These are phyloP conservation scores for Prosapia bicincta DNA, from an alignment of 2,888 invertebrate species.

Conservation along the genomic window DNA sequence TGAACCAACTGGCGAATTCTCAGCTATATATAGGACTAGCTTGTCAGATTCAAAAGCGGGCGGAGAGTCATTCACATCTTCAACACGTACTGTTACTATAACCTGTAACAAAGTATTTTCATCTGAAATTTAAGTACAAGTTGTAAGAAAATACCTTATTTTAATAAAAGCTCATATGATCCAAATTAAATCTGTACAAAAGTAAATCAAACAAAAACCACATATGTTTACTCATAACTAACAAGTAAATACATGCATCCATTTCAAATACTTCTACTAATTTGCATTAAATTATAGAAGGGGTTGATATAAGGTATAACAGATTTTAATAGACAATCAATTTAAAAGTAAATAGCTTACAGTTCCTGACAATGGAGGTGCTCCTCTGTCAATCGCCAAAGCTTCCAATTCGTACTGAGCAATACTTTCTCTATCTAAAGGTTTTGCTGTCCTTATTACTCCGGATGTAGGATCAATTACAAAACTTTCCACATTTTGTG, in stretches of 20 bases:
- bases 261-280: no score
- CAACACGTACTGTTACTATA: conserved; percentile 75
- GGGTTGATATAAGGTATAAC: no score
- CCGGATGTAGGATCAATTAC: conserved; percentile 91
- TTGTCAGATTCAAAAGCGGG: conserved; percentile 86
- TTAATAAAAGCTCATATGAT: no score
- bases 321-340: no score
- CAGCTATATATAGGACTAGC: conserved; percentile 83
- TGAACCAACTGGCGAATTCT: conserved; percentile 96
- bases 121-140: conserved; percentile 44
- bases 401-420: conserved; percentile 82
- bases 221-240: no score
- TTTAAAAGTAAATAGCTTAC: conserved; percentile 44
- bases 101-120: conserved; percentile 52
- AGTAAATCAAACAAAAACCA: no score
- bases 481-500: conserved; percentile 81
- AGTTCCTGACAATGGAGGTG: conserved; percentile 66
- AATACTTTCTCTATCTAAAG: conserved; percentile 86
- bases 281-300: no score
- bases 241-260: no score
- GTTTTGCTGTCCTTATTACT: conserved; percentile 83
- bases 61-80: conserved; percentile 88
- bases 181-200: no score
- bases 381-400: conserved; percentile 85
- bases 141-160: conserved; percentile 42